Base-by-base conservation (phyloP, 2,888 invertebrate species). In the Ochropleura leucogaster region DNA sequence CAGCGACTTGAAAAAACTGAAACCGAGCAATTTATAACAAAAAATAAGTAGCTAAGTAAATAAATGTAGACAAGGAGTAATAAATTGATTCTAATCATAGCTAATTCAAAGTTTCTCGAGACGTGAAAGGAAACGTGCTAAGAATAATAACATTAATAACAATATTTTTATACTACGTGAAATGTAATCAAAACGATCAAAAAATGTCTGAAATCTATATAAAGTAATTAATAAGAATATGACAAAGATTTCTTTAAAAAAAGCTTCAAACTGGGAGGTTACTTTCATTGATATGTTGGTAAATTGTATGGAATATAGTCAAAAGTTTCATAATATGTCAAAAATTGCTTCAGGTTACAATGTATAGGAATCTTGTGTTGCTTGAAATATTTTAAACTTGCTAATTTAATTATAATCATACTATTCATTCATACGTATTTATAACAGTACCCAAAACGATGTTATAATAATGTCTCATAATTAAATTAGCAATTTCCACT, bases 221-320 rank as follows among this genome's bases (percentile, higher is more conserved):
- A 49, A 74, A 44, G 12, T 18, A 40, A 47, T 46, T 7, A 51
- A 53, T n/a, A 40, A 14, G 16, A 53, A 46, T 20, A n/a, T 64
- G 2, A 10, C 62, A 42, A 66, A 60, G 0, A 59, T 63, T 16
- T 51, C 6, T 53, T 49, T 10, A 51, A 80, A 57, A 68, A 63
- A 66, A 72, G 66, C 68, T 70, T 68, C 14, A 82, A 88, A 88
- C 80, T 83, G 88, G 77, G 89, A 89, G 89, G 84, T 89, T 87
- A 87, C 76, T 83, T 87, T 84, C 78, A 88, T 92, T 95, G 95
- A 95, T 95, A 95, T 95, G 95, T 95, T 84, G 87, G 82, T 86
- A 87, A 92, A 92, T 92, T 93, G 90, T 91, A 91, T 88, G 89
- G 89, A 86, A 73, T 78, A 82, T 83, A 85, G 81, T 85, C 77